phyloP scores from a whole-genome alignment of 2,113 vertebrate species.

The Procavia capensis region DNA sequence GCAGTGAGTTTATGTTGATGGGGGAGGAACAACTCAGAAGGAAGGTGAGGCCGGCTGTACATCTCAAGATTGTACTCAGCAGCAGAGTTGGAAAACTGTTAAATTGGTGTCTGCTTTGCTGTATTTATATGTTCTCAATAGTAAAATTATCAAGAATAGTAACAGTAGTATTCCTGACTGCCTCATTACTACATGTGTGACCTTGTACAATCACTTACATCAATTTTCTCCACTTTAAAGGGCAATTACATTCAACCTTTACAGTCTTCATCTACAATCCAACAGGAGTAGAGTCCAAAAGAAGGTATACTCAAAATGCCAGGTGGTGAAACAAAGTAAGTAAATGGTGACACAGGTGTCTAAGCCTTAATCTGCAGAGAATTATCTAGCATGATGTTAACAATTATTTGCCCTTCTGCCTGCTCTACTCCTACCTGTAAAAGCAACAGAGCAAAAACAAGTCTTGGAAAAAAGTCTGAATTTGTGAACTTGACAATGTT shows the following conservation, averaged over 20 bases:
- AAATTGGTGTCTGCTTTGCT: neutral
- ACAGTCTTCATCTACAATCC: neutral
- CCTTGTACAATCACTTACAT: constrained; percentile 55
- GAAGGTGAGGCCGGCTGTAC: neutral
- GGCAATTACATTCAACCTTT: constrained; percentile 36
- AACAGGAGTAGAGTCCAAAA: constrained; percentile 56
- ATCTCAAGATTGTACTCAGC: neutral
- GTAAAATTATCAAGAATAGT: neutral
- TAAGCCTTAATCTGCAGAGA: constrained; percentile 34
- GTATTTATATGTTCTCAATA: neutral
- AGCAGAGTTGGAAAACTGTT: neutral
- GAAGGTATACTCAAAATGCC: constrained; percentile 18
- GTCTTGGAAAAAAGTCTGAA: constrained; percentile 35
- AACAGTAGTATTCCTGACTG: neutral
- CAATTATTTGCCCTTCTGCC: constrained; percentile 35
- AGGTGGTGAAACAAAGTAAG: constrained; percentile 41
- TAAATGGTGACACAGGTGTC: neutral
- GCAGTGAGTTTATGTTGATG: neutral
- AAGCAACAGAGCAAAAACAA: neutral
- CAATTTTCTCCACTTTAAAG: constrained; percentile 50
- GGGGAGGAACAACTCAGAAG: neutral
- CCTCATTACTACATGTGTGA: constrained; percentile 17
- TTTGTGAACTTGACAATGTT: constrained; percentile 46
- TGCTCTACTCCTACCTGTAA: constrained; percentile 1
- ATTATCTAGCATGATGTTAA: neutral